Base-by-base conservation (phyloP, 2,113 vertebrate species). In the Pangasianodon gigas region DNA sequence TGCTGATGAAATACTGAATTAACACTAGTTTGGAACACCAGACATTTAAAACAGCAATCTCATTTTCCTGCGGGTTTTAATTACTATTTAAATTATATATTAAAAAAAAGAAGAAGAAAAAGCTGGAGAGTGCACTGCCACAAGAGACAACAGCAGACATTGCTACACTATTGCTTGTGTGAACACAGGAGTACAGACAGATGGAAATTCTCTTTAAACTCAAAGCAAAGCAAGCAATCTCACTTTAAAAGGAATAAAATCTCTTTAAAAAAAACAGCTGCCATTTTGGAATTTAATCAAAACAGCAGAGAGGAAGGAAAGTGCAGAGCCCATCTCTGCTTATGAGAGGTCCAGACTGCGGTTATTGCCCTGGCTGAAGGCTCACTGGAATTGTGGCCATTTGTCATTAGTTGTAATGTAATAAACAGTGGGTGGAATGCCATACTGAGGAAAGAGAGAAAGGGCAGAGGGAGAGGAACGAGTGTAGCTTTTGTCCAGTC, bases 321-420 rank as follows among this genome's bases (percentile, higher is more conserved):
- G 85, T 74, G 85, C 85, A 62, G 79, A 86, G 85, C 86, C 67
- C 51, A 74, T 88, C 86, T 74, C 79, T 19, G 37, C 69, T 65
- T 83, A 71, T 88, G 79, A 83, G 82, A 62, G 87, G 58, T 60
- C 56, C 58, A 79, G 51, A 51, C 69, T 14, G 37, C 62, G 54
- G 84, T 87, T 90, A 81, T 67, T 84, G 79, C 65, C 26, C 62
- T 56, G 44, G 60, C 87, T 88, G 75, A 88, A 69, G 87, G 75
- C 90, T 89, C 7, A 19, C 88, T 80, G 69, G 90, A 91, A 90
- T 89, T 91, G 89, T 90, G 46, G 52, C 67, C 67, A 85, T 91
- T 85, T 91, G 90, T 89, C 90, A 91, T 91, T 81, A 82, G 85
- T 71, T 84, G 67, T 90, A 88, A 87, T 37, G 88, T 89, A 74